phyloP scores from a whole-genome alignment of 2,888 invertebrate species.

The Sphecodes monilicornis region DNA sequence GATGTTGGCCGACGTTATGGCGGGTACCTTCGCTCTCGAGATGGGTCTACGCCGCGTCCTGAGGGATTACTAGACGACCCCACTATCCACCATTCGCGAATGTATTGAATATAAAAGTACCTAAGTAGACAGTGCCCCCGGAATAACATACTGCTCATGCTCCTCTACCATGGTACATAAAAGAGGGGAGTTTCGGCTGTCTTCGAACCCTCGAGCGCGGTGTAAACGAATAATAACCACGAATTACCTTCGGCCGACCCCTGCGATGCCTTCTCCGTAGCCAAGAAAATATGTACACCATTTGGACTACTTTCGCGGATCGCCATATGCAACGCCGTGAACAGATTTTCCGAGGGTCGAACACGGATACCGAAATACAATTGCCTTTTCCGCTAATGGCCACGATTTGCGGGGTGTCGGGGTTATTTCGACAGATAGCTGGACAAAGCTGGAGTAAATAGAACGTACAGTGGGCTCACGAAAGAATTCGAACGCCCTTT shows the following conservation, averaged over 20 bases:
- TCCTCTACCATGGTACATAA: conserved; percentile 47
- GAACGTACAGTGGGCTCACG: no score
- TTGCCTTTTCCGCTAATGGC: conserved; percentile 41
- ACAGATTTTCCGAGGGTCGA: conserved; percentile 45
- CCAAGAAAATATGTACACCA: conserved; percentile 73
- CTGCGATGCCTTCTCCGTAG: conserved; percentile 55
- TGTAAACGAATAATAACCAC: conserved; percentile 81
- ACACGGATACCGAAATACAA: conserved; percentile 23
- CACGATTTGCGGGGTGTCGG: neutral
- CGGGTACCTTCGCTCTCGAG: conserved; percentile 67
- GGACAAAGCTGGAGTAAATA: neutral
- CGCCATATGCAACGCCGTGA: conserved; percentile 27
- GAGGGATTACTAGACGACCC: conserved; percentile 79
- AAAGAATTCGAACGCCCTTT: no score
- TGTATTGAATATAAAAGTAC: conserved; percentile 84
- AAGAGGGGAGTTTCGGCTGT: conserved; percentile 64
- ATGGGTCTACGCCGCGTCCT: conserved; percentile 73
- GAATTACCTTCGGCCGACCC: conserved; percentile 73
- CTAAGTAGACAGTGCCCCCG: conserved; percentile 81
- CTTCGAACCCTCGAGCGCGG: conserved; percentile 62
- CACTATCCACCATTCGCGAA: conserved; percentile 74
- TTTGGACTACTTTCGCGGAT: conserved; percentile 64
- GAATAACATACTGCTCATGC: conserved; percentile 78
- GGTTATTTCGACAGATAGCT: neutral
- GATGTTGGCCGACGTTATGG: conserved; percentile 76